Evolutionary conservation across 2,113 vertebrate species (phyloP).

Genomic region (Alosa alosa): DNA sequence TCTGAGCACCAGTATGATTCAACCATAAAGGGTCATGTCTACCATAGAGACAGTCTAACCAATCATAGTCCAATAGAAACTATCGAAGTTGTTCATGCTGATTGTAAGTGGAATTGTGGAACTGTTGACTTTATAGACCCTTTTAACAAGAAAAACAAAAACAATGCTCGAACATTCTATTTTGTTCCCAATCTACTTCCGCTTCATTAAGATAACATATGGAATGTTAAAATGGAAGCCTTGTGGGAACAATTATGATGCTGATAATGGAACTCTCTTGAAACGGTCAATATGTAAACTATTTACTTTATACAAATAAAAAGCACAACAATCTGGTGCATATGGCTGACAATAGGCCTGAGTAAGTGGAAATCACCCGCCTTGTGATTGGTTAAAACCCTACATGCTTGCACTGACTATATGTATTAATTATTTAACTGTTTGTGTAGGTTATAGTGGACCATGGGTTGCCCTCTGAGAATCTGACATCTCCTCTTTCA

Average conservation of each 20-base stretch:
- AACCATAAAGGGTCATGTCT: not conserved
- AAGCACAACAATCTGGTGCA: not conserved
- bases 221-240: too few species aligned
- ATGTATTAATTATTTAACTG: conserved; percentile 5
- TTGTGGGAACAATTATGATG: too few species aligned
- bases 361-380: not conserved
- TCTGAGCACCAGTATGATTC: conserved; percentile 11
- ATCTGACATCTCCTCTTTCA: not conserved
- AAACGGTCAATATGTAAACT: not conserved
- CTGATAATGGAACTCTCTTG: too few species aligned
- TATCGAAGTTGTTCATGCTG: not conserved
- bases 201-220: too few species aligned
- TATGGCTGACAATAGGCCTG: not conserved
- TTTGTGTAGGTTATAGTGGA: not conserved
- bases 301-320: conserved; percentile 17
- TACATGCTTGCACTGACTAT: not conserved
- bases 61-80: not conserved
- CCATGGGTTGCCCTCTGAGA: not conserved
- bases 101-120: not conserved
- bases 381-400: not conserved
- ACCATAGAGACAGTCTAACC: not conserved
- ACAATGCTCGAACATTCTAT: too few species aligned
- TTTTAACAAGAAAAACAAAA: too few species aligned
- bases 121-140: not conserved
- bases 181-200: too few species aligned